Evolutionary conservation across 1,140 invertebrate genomes (phyloP).

Genomic region (Acyrthosiphon pisum): DNA sequence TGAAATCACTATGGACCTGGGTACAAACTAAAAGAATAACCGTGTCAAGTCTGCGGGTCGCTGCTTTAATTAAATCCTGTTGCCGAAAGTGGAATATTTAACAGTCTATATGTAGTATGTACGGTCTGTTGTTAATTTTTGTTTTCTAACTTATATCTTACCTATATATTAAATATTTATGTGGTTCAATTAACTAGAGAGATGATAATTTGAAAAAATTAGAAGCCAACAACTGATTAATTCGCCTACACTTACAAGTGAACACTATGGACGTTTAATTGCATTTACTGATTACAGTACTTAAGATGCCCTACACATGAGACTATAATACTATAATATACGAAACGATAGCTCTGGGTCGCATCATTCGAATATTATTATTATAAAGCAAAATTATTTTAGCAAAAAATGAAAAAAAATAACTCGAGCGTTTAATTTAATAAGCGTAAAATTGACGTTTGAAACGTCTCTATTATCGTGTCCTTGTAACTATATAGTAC

Average conservation of each 20-base stretch:
- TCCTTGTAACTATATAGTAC: conserved; percentile 13
- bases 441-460: conserved; percentile 55
- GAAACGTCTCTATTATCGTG: conserved; percentile 53
- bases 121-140: not conserved
- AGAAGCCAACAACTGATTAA: not conserved
- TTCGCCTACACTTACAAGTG: not conserved
- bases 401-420: not conserved
- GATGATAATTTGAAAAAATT: not conserved
- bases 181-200: not conserved
- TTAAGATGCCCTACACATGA: not conserved
- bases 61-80: too few species aligned
- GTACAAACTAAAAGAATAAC: not conserved
- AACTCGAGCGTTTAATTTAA: conserved; percentile 46
- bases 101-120: not conserved
- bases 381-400: not conserved
- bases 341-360: not conserved
- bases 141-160: not conserved
- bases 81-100: conserved; percentile 31
- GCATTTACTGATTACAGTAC: conserved; percentile 17
- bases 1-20: not conserved
- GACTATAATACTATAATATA: not conserved
- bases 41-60: not conserved
- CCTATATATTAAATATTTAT: not conserved
- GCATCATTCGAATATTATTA: not conserved
- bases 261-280: conserved; percentile 25